Evolutionary conservation across 2,797 vertebrate genomes (phyloP).

Genomic region (Premnoplex brunnescens): DNA sequence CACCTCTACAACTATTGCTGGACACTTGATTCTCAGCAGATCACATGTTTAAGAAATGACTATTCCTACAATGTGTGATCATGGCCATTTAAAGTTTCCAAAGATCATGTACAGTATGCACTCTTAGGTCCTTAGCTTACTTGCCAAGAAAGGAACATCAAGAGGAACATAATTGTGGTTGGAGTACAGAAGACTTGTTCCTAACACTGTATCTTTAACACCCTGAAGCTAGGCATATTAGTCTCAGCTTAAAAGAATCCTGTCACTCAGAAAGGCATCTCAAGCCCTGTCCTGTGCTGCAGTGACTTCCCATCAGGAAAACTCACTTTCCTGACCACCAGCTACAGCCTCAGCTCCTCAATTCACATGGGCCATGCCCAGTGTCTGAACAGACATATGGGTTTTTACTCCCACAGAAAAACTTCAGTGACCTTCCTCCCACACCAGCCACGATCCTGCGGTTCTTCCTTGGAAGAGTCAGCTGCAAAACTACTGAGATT

Average conservation of each 20-base stretch:
- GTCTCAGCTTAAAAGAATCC: not conserved
- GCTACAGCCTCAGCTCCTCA: not conserved
- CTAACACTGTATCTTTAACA: not conserved
- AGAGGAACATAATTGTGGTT: not conserved
- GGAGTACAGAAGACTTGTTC: not conserved
- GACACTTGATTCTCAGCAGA: not conserved
- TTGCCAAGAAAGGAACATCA: not conserved
- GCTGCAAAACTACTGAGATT: not conserved
- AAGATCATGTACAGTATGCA: not conserved
- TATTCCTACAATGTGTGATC: not conserved
- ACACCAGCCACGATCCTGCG: not conserved
- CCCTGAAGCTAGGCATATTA: not conserved
- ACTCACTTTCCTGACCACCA: not conserved
- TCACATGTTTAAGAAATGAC: not conserved
- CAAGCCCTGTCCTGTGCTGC: fast-evolving
- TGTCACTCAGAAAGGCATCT: not conserved
- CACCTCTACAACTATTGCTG: not conserved
- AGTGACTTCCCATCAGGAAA: not conserved
- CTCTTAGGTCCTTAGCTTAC: not conserved
- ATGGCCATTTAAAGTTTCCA: not conserved
- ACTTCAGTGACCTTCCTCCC: not conserved
- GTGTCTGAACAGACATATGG: not conserved
- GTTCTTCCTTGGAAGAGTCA: not conserved
- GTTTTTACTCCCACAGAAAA: not conserved
- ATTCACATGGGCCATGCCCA: fast-evolving